phyloP scores from a whole-genome alignment of 2,888 invertebrate species.

The Pelosia muscerda region DNA sequence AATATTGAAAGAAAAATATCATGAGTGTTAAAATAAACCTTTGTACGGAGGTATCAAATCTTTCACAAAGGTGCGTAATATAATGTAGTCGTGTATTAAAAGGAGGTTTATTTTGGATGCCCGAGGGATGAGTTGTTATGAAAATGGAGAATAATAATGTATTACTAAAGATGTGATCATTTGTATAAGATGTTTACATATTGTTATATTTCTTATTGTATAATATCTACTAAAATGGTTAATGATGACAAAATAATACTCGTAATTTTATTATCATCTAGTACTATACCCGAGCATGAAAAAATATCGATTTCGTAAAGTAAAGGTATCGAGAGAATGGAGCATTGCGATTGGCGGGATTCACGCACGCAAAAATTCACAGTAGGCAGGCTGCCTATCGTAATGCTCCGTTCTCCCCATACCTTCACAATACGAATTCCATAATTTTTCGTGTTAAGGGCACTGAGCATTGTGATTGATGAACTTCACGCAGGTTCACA shows the following conservation, averaged over 20 bases:
- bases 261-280: background rate
- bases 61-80: conserved; percentile 3
- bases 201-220: background rate
- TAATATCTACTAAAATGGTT: background rate
- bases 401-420: too few species aligned
- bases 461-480: too few species aligned
- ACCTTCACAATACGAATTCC: too few species aligned
- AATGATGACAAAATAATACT: background rate
- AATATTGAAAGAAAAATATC: background rate
- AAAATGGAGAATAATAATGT: background rate
- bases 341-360: too few species aligned
- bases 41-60: background rate
- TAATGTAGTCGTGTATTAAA: conserved; percentile 1
- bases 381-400: too few species aligned
- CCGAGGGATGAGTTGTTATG: background rate
- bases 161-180: background rate
- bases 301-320: too few species aligned
- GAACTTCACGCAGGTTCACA: too few species aligned
- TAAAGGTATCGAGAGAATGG: too few species aligned
- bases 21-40: conserved; percentile 1
- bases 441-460: too few species aligned
- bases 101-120: background rate
- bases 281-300: too few species aligned
- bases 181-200: background rate
- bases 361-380: too few species aligned